These are phyloP conservation scores for Aplocera efformata DNA, from an alignment of 2,888 invertebrate genomes.

Conservation along the genomic window DNA sequence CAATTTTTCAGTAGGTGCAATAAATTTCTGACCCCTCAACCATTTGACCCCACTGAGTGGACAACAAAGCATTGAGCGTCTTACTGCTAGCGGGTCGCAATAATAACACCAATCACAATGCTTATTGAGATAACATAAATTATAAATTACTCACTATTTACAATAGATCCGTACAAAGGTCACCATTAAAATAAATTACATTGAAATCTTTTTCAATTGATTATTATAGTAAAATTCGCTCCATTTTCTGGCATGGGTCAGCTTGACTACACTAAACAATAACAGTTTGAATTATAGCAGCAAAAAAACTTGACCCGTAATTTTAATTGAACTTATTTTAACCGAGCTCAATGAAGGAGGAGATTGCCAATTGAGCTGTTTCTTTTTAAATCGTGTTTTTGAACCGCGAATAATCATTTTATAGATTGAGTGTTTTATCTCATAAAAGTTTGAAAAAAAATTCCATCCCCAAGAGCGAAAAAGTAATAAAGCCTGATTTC, in stretches of 20 bases:
- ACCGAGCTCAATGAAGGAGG: too few relatives aligned
- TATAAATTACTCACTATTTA: conserved; percentile 52
- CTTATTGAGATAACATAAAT: conserved; percentile 74
- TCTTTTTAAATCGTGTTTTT: too few relatives aligned
- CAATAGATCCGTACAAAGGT: conserved; percentile 28
- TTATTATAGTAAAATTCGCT: conserved; percentile 20
- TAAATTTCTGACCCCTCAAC: conserved; percentile 70
- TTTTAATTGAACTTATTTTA: neutral
- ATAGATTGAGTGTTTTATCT: too few relatives aligned
- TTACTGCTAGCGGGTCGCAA: conserved; percentile 67
- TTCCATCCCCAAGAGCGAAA: too few relatives aligned
- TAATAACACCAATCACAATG: conserved; percentile 71
- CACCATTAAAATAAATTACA: conserved; percentile 29
- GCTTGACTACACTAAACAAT: conserved; percentile 19
- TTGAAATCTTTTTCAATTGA: conserved; percentile 18
- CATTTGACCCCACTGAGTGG: conserved; percentile 63
- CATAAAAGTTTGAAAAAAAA: too few relatives aligned
- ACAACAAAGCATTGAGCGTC: conserved; percentile 59
- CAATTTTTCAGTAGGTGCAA: conserved; percentile 59
- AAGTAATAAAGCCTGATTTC: too few relatives aligned
- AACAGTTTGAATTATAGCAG: conserved; percentile 5
- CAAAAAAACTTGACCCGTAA: conserved; percentile 16
- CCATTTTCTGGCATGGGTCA: conserved; percentile 18
- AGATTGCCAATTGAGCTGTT: too few relatives aligned
- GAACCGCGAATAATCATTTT: too few relatives aligned